Conservation (phyloP, 1,140 invertebrate species). For the Littorina saxatilis region DNA sequence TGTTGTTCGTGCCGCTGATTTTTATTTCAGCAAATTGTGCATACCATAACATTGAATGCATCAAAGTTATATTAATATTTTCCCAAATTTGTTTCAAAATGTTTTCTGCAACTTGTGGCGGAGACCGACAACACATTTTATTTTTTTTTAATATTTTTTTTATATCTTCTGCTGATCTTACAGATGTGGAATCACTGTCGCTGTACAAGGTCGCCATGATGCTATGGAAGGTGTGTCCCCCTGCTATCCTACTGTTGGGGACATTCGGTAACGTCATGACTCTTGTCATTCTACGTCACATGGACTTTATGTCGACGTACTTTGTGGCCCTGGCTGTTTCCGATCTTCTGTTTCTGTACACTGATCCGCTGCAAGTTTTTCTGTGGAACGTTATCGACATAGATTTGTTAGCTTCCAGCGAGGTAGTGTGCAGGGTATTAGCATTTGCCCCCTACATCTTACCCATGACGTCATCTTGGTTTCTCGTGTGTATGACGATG, state of each 20-base stretch:
- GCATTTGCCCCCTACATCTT: slow-evolving; percentile 47
- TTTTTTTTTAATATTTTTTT: too few species aligned
- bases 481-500: slow-evolving; percentile 56
- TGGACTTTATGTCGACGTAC: slow-evolving; percentile 6
- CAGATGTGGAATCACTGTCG: too few species aligned
- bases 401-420: slow-evolving; percentile 46
- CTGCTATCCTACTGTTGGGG: slow-evolving; percentile 43
- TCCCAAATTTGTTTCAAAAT: too few species aligned
- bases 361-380: slow-evolving; percentile 56
- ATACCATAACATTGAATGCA: too few species aligned
- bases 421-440: slow-evolving; percentile 50
- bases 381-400: slow-evolving; percentile 41
- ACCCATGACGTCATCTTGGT: slow-evolving; percentile 53
- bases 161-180: too few species aligned
- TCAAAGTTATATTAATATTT: too few species aligned
- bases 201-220: background rate
- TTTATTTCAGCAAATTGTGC: too few species aligned
- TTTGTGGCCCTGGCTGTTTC: slow-evolving; percentile 48
- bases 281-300: slow-evolving; percentile 36
- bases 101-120: too few species aligned
- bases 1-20: too few species aligned
- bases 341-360: slow-evolving; percentile 52
- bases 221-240: slow-evolving; percentile 24
- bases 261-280: slow-evolving; percentile 45
- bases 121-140: too few species aligned